Evolutionary conservation across 2,113 vertebrate species (phyloP), one percentile per base, ranked within the genome.

Genomic region (Climacteris rufus): DNA sequence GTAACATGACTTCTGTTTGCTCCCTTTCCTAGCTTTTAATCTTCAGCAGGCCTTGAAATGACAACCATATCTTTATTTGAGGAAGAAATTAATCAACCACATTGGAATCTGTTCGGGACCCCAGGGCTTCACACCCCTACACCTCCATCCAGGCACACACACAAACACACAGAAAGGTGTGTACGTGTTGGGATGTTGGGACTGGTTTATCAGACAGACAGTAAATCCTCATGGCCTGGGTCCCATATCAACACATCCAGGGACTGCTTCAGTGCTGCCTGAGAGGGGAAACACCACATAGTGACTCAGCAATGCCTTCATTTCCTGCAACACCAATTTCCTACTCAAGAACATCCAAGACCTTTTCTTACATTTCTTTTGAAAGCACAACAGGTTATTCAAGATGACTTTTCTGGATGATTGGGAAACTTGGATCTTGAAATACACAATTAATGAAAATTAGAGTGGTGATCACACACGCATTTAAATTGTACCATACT

Each of bases 21-120:
- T 81, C 85, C 35, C 59, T 44, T 94, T 74, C 39, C 37, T 75
- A 92, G 45, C 10, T 75, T 83, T 28, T 33, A 53, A 83, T 76
- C 24, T 71, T 78, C 37, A 77, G 40, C 25, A 91, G 66, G 20
- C 63, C 81, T 93, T 88, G 39, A 96, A 96, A 94, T 53, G 23
- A 28, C 90, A 86, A 23, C 39, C 63, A 27, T 59, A 75, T 56
- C 90, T 95, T 90, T 63, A 83, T 91, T 87, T 88, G 59, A 93
- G 75, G 60, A 81, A 90, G 66, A 84, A 93, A 89, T 92, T 91
- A 92, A 96, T 96, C 39, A 92, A 89, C 33, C 22, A 86, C 66
- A 71, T 1, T 63, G 68, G 56, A 89, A 94, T 83, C 81, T 10
- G 1, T 72, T 81, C 78, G 91, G 74, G 30, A 93, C 56, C 39